Conservation (phyloP, 1,140 invertebrate species). For the Dreissena polymorpha region DNA sequence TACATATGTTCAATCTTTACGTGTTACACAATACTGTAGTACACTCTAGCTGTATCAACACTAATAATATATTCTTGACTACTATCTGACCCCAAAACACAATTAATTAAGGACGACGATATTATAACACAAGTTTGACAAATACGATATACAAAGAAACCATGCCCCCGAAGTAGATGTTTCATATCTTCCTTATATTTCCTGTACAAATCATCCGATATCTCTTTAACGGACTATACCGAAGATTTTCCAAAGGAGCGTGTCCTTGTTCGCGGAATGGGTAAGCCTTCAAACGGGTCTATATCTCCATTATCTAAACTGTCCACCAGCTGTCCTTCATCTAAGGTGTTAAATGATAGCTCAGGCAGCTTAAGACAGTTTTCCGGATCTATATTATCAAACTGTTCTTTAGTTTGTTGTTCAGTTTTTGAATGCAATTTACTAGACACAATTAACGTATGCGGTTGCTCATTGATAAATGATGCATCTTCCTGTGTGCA, state of each 20-base stretch:
- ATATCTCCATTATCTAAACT: conserved; percentile 6
- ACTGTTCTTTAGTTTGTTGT: background rate
- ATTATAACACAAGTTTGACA: background rate
- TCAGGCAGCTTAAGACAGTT: background rate
- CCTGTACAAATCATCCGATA: conserved; percentile 19
- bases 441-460: too few relatives aligned
- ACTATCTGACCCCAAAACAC: background rate
- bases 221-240: conserved; percentile 26
- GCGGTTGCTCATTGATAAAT: background rate
- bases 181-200: conserved; percentile 15
- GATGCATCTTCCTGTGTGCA: background rate
- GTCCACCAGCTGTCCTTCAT: background rate
- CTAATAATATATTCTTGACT: background rate
- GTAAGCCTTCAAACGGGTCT: conserved; percentile 15
- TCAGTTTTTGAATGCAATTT: background rate
- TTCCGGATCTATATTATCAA: background rate
- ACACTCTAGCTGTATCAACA: background rate
- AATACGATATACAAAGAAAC: background rate
- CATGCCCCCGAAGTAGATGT: conserved; percentile 4
- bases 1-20: background rate
- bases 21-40: background rate
- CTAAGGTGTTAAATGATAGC: background rate
- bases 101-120: background rate
- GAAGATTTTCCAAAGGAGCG: conserved; percentile 18
- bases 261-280: conserved; percentile 18